Evolutionary conservation across 1,140 invertebrate genomes (phyloP).

Genomic region (Odontomachus brunneus): DNA sequence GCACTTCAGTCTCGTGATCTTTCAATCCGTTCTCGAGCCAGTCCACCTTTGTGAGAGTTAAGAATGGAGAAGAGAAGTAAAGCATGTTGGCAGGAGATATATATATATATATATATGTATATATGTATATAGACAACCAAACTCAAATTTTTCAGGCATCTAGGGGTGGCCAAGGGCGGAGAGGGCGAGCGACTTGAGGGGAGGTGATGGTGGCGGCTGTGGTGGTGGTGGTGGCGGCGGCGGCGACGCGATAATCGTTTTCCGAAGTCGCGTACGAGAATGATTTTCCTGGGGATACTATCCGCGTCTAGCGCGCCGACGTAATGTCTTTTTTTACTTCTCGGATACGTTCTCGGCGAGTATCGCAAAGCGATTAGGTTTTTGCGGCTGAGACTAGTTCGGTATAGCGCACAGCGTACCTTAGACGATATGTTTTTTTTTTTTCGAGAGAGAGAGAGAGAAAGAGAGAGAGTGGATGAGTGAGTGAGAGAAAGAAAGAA

Average conservation of each 20-base stretch:
- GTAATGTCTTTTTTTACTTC: slow-evolving; percentile 23
- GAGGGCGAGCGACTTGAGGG: no score
- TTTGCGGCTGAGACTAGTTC: background rate
- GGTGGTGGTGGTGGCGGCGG: background rate
- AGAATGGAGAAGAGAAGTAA: slow-evolving; percentile 74
- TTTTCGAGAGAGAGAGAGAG: no score
- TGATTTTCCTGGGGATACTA: slow-evolving; percentile 14
- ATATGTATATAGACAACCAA: slow-evolving; percentile 22
- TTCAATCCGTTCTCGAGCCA: slow-evolving; percentile 64
- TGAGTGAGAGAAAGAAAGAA: no score
- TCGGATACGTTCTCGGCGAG: background rate
- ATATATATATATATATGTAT: no score
- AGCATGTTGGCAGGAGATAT: slow-evolving; percentile 41
- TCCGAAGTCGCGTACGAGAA: slow-evolving; percentile 9
- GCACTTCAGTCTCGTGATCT: slow-evolving; percentile 75
- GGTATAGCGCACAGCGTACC: background rate
- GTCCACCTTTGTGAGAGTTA: slow-evolving; percentile 85
- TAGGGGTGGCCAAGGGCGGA: no score
- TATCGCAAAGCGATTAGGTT: slow-evolving; percentile 31
- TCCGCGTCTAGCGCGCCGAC: no score
- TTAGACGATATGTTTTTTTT: slow-evolving; percentile 1
- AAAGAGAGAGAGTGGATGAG: no score
- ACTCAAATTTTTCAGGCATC: slow-evolving; percentile 31
- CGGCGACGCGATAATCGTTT: slow-evolving; percentile 35
- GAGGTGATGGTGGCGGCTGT: no score